Percentiles rank a stretch among this genome's conserved stretches.
These are phyloP conservation scores for Ricordea florida DNA, from an alignment of 92 coral and sea anemone species.

Conservation along the genomic window DNA sequence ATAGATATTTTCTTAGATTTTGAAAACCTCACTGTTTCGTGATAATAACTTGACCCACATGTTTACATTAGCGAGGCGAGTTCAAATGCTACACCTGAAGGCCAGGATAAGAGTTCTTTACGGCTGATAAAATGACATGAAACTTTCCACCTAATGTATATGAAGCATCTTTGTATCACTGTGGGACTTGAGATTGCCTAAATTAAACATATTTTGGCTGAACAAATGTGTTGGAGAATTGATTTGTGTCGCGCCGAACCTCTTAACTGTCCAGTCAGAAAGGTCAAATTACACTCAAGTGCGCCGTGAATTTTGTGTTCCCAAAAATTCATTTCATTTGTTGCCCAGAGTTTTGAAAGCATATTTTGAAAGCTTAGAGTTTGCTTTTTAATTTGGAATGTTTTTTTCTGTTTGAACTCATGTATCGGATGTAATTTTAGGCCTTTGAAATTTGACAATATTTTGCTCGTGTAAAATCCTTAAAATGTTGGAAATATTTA, in stretches of 20 bases:
- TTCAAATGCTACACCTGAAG: neutral
- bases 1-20: no score
- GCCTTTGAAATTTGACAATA: no score
- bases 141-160: constrained; percentile 1
- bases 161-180: constrained; percentile 1
- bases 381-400: no score
- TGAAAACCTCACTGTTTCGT: no score
- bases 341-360: constrained; percentile 11
- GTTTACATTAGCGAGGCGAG: no score
- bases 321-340: constrained; percentile 3
- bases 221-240: neutral
- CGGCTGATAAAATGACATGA: neutral
- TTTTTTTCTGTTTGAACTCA: no score
- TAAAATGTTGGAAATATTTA: no score
- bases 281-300: constrained; percentile 12
- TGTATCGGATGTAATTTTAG: no score
- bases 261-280: constrained; percentile 7
- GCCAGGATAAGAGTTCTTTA: constrained; percentile 3
- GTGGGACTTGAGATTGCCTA: constrained; percentile 11
- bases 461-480: no score
- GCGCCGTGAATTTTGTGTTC: constrained; percentile 7
- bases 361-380: no score
- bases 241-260: constrained; percentile 12
- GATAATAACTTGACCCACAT: no score
- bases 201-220: constrained; percentile 6